Evolutionary conservation across 35 echinoderm and acorn worm genomes (phyloP).

Genomic region (Nesometra sesokonis): DNA sequence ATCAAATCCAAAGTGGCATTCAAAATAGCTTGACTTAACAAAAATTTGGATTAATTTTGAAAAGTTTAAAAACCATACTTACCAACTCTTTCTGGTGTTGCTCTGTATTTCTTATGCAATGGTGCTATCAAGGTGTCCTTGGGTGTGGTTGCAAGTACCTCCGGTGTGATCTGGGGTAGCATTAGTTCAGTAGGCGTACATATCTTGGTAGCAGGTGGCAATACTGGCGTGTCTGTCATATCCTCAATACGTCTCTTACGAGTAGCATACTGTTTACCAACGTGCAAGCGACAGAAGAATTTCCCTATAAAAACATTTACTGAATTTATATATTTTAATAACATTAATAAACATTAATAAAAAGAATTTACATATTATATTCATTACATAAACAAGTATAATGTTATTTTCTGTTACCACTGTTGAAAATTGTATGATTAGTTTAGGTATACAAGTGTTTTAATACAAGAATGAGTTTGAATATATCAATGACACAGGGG

Average conservation of each 20-base stretch:
- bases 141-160: conserved; percentile 6
- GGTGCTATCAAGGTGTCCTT: conserved; percentile 18
- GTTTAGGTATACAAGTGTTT: no score
- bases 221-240: not conserved
- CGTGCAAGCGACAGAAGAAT: conserved; percentile 42
- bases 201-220: not conserved
- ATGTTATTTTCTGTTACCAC: no score
- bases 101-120: conserved; percentile 54
- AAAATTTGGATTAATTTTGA: no score
- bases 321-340: no score
- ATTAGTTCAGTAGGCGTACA: not conserved
- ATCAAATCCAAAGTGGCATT: no score
- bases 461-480: no score
- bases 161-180: not conserved
- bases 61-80: not conserved
- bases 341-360: no score
- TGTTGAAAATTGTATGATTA: no score
- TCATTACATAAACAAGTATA: no score
- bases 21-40: no score
- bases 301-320: conserved; percentile 1
- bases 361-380: no score
- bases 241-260: not conserved
- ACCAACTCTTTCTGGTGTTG: conserved; percentile 75
- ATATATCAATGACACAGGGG: no score
- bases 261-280: not conserved